Evolutionary conservation across 2,888 invertebrate genomes (phyloP), one percentile per base, ranked within the genome.

Genomic region (Stomorhina lunata): DNA sequence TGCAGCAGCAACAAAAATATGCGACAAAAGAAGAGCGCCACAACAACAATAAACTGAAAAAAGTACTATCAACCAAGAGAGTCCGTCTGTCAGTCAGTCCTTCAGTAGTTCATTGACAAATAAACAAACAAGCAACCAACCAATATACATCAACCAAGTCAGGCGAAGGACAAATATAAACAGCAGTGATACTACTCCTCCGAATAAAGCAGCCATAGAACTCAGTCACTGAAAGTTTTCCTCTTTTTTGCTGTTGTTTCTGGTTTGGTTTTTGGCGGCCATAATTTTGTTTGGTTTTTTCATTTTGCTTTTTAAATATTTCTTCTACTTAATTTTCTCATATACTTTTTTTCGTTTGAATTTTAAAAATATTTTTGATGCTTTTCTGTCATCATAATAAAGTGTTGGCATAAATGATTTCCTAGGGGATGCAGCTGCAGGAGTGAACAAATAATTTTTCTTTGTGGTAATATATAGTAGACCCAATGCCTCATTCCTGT

Each of bases 241-340:
- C n/a, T 53, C 10, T 45, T 57, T 57, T 43, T 63, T 40, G 15
- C 20, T 27, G 20, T n/a, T 61, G 29, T 12, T 15, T 29, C n/a
- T 61, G 15, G 48, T 65, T 57, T 55, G 22, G 22, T 55, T 75
- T 76, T 81, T 75, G 55, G 50, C 69, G 69, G 73, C 81, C 75
- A 81, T 78, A 81, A 81, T 78, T 69, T 81, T 69, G 73, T 75
- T 75, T 69, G 63, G 69, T 50, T 75, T 75, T 78, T 65, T 81
- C 68, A 73, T 77, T 69, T 69, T 45, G 17, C 15, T 12, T 71
- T 78, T 48, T 45, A 63, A 71, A 71, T 65, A 65, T 72, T 78
- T 65, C 65, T 65, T 65, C 32, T 45, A 34, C 32, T 75, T 65
- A 65, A 55, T 75, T 75, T 75, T 73, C 20, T 61, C 25, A 37